phyloP scores from a whole-genome alignment of 2,113 vertebrate genomes.

The Caranx melampygus region DNA sequence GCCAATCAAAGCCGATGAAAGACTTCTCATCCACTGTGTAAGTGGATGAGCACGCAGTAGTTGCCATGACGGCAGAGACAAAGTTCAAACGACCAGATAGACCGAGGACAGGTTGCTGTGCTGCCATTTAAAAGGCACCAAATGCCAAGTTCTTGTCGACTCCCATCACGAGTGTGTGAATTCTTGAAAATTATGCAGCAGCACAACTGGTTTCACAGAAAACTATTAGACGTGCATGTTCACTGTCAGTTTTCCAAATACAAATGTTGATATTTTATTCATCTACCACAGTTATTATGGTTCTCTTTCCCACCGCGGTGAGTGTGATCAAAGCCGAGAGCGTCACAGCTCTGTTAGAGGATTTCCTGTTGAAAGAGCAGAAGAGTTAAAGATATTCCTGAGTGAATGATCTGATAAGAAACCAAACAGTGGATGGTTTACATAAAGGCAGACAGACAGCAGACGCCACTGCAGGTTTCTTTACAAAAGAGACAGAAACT shows the following conservation, averaged over 20 bases:
- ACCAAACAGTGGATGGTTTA: conserved; percentile 36
- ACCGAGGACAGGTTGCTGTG: neutral
- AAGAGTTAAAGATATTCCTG: conserved; percentile 5
- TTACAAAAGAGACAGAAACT: neutral
- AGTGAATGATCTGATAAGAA: conserved; percentile 50
- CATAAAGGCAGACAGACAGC: conserved; percentile 23
- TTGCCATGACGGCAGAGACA: conserved; percentile 65
- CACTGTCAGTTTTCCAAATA: neutral
- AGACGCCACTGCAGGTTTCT: neutral
- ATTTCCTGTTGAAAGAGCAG: conserved; percentile 39
- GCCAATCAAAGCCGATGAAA: conserved; percentile 75
- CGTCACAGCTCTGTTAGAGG: conserved; percentile 7
- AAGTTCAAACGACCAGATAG: conserved; percentile 54
- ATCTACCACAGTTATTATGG: neutral
- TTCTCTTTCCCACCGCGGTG: neutral
- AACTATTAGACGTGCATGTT: neutral
- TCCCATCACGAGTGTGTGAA: neutral
- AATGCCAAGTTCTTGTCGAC: neutral
- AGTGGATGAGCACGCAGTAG: conserved; percentile 55
- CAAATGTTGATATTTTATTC: neutral
- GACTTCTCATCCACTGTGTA: conserved; percentile 51
- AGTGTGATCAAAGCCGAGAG: conserved; percentile 31
- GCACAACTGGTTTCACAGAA: neutral
- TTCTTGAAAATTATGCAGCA: neutral
- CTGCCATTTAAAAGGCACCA: neutral